These are phyloP conservation scores for Dendrolimus kikuchii DNA, from an alignment of 1,140 invertebrate genomes.

Conservation along the genomic window DNA sequence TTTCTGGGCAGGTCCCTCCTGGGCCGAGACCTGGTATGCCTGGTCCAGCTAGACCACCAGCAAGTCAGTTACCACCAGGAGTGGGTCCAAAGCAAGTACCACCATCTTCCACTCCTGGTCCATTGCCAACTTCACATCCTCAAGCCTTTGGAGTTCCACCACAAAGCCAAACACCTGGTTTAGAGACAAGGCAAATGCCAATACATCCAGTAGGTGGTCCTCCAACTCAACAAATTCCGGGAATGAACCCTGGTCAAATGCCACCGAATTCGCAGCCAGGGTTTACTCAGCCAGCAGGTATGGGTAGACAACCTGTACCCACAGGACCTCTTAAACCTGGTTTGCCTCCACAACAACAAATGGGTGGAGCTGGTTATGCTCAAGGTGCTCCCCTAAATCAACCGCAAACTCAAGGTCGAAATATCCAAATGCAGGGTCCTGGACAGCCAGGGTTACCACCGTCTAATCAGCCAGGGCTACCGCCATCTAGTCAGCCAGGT, in stretches of 20 bases:
- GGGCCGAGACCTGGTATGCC: slow-evolving; percentile 31
- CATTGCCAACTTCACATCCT: slow-evolving; percentile 17
- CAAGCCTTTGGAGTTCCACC: slow-evolving; percentile 28
- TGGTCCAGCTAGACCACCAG: slow-evolving; percentile 29
- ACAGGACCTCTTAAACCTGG: slow-evolving; percentile 17
- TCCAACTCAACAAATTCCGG: too few species aligned
- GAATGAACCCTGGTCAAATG: slow-evolving; percentile 16
- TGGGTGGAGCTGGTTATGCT: slow-evolving; percentile 3
- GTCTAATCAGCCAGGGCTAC: slow-evolving; percentile 26
- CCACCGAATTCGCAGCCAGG: slow-evolving; percentile 23
- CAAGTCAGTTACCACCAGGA: slow-evolving; percentile 32
- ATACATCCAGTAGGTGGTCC: not conserved
- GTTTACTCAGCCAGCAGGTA: slow-evolving; percentile 21
- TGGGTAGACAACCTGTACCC: slow-evolving; percentile 17
- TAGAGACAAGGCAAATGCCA: slow-evolving; percentile 1
- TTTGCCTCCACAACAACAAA: slow-evolving; percentile 22
- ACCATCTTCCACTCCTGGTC: slow-evolving; percentile 31
- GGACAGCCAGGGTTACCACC: slow-evolving; percentile 14
- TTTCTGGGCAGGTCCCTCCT: slow-evolving; percentile 24
- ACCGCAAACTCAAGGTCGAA: not conserved
- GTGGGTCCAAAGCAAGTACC: slow-evolving; percentile 34
- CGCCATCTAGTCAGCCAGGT: slow-evolving; percentile 25
- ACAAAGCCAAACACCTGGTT: slow-evolving; percentile 20
- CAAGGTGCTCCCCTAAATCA: slow-evolving; percentile 11
- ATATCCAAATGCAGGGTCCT: not conserved